These are phyloP conservation scores for Aplidium turbinatum DNA, from an alignment of 23 tunicate species.

Conservation along the genomic window DNA sequence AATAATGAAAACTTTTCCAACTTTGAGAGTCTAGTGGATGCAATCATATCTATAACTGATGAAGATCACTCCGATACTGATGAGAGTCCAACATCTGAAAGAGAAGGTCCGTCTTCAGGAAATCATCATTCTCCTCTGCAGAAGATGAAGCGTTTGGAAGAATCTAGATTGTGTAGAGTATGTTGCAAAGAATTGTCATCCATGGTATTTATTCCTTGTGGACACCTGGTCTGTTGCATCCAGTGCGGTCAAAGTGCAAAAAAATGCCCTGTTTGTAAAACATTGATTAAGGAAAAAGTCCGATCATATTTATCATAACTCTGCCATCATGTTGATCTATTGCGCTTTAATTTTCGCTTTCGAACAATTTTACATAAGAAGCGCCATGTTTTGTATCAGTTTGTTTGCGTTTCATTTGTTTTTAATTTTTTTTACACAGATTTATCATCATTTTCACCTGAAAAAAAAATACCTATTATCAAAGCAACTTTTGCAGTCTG, in stretches of 20 bases:
- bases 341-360: too few species aligned
- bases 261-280: constrained; percentile 56
- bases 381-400: too few species aligned
- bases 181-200: constrained; percentile 37
- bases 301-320: constrained; percentile 16
- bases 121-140: background rate
- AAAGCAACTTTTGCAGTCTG: too few species aligned
- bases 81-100: background rate
- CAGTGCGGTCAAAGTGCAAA: constrained; percentile 18
- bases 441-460: too few species aligned
- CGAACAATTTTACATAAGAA: too few species aligned
- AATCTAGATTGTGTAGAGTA: constrained; percentile 38
- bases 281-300: constrained; percentile 14
- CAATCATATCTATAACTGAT: constrained; percentile 1
- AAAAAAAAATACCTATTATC: too few species aligned
- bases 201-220: constrained; percentile 65
- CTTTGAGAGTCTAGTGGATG: constrained; percentile 1
- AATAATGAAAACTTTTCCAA: constrained; percentile 1
- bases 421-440: too few species aligned
- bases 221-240: constrained; percentile 53
- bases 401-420: too few species aligned
- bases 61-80: background rate
- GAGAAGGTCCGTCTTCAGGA: too few species aligned
- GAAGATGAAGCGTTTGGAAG: constrained; percentile 40
- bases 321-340: too few species aligned